These are phyloP conservation scores for Coleophora deauratella DNA, from an alignment of 2,888 invertebrate species.

Conservation along the genomic window DNA sequence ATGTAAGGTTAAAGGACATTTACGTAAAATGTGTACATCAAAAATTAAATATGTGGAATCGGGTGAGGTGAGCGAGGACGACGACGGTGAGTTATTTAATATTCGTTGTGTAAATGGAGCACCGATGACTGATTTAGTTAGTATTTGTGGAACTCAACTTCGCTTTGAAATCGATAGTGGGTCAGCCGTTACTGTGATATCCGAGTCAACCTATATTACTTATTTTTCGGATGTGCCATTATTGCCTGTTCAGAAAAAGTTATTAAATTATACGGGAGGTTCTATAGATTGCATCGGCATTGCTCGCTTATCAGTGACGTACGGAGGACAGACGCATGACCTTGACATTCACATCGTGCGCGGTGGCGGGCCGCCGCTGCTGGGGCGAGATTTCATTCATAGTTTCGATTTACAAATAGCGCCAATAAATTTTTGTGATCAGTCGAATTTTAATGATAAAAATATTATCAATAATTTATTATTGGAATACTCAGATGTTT, in stretches of 20 bases:
- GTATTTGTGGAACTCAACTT: too few species aligned
- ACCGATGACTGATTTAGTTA: too few species aligned
- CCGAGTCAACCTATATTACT: constrained; percentile 2
- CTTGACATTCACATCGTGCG: constrained; percentile 9
- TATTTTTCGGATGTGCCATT: constrained; percentile 10
- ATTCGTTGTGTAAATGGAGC: too few species aligned
- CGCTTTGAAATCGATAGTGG: constrained; percentile 7
- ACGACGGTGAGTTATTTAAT: too few species aligned
- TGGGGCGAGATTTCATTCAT: constrained; percentile 16
- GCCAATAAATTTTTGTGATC: background rate
- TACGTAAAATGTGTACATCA: too few species aligned
- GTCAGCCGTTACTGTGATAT: constrained; percentile 4
- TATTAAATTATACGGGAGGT: constrained; percentile 9
- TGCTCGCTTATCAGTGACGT: constrained; percentile 1
- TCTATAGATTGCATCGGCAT: constrained; percentile 5
- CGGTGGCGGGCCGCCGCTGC: constrained; percentile 12
- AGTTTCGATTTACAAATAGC: constrained; percentile 6
- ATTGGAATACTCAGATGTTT: too few species aligned
- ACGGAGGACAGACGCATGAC: background rate
- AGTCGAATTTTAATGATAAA: too few species aligned
- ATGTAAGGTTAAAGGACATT: too few species aligned
- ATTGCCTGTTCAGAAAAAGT: constrained; percentile 4
- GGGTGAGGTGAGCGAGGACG: too few species aligned
- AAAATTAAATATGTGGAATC: too few species aligned
- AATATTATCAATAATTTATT: too few species aligned